Evolutionary conservation across 2,113 vertebrate genomes (phyloP).

Genomic region (Percina caprodes): DNA sequence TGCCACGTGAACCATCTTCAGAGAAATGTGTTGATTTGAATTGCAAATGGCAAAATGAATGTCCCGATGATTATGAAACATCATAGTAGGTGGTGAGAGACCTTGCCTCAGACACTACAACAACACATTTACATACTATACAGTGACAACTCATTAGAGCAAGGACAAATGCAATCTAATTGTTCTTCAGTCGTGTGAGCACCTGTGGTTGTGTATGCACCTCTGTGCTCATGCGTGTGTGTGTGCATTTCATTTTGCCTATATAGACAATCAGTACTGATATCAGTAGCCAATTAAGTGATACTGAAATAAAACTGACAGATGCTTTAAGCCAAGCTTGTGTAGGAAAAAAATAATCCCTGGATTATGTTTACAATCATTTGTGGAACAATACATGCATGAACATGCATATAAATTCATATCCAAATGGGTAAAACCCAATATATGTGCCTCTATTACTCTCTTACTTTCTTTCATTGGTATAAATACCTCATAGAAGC

Average conservation of each 20-base stretch:
- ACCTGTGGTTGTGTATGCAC: not conserved
- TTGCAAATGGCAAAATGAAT: slow-evolving; percentile 20
- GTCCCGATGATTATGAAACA: slow-evolving; percentile 34
- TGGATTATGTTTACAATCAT: slow-evolving; percentile 11
- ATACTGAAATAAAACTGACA: slow-evolving; percentile 23
- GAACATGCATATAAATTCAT: not conserved
- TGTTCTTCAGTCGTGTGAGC: not conserved
- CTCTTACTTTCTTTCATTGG: not conserved
- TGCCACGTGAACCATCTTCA: not conserved
- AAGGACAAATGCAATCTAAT: slow-evolving; percentile 18
- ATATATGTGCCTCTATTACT: not conserved
- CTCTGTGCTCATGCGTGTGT: not conserved
- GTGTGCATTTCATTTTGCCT: not conserved
- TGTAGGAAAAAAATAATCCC: slow-evolving; percentile 32
- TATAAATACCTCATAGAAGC: not conserved
- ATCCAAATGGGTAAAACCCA: not conserved
- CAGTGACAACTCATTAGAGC: slow-evolving; percentile 1
- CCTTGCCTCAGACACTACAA: slow-evolving; percentile 15
- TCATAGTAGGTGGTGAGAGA: slow-evolving; percentile 14
- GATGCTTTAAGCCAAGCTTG: slow-evolving; percentile 7
- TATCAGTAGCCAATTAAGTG: slow-evolving; percentile 26
- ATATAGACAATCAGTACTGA: slow-evolving; percentile 6
- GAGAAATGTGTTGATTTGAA: slow-evolving; percentile 28
- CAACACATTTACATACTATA: slow-evolving; percentile 28
- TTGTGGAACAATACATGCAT: slow-evolving; percentile 12